Evolutionary conservation across 2,888 invertebrate species (phyloP), one percentile per base, ranked within the genome.

Genomic region (Agonopterix subpropinquella): DNA sequence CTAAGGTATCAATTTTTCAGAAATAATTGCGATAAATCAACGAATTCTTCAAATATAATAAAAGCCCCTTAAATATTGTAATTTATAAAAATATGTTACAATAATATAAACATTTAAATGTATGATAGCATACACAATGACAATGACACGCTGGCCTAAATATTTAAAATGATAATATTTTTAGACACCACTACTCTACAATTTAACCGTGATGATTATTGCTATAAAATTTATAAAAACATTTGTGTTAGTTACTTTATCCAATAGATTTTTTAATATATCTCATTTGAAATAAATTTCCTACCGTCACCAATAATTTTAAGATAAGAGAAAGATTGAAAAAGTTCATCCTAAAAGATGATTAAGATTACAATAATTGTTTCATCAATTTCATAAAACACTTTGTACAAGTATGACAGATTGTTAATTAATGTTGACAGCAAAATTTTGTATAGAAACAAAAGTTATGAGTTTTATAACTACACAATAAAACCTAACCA

Each of bases 291-390:
- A 61, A 61, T 60, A 64, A 66, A 52, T 59, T 65, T 61, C 66
- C 77, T 74, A 77, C 83, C 83, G 59, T 68, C 82, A 83, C 83
- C 83, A 60, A 65, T 61, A 46, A 57, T 54, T 52, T 51, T 48
- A 57, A 51, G 44, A 48, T 50, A 57, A 55, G 55, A 58, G 61
- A 61, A 28, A 28, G 28, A 28, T 28, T 28, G 28, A 28, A 28
- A 28, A 28, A 28, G 28, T 28, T 28, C 5, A 28, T 28, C 28
- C 28, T 28, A 28, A 28, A 28, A 28, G 28, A 7, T 28, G 28
- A 28, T 28, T 28, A 28, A 5, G 28, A 28, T 28, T 28, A 28
- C 28, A 28, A 28, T 28, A 28, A 28, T 28, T 28, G 28, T 28
- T 28, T 28, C 28, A 28, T 28, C n/a, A n/a, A 28, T 7, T 28